phyloP scores from a whole-genome alignment of 2,888 invertebrate genomes.

The Patella ulyssiponensis region DNA sequence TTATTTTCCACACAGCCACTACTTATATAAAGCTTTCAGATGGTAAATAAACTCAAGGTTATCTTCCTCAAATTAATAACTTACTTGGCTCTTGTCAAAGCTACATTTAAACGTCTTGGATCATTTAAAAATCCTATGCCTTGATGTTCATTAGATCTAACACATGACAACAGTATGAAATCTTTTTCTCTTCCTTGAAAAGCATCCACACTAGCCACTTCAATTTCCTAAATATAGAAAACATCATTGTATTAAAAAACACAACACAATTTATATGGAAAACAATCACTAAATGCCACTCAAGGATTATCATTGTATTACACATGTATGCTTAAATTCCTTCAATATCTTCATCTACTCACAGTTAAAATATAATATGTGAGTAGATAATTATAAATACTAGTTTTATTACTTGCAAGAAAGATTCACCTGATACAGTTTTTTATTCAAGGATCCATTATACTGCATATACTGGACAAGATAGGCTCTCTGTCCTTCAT shows the following conservation, averaged over 20 bases:
- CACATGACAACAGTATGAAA: conserved; percentile 98
- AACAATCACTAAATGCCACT: no score
- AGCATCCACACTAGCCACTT: conserved; percentile 99
- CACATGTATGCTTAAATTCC: not conserved
- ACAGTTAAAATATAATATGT: not conserved
- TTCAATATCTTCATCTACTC: not conserved
- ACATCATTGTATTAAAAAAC: no score
- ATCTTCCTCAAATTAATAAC: conserved; percentile 29
- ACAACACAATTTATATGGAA: no score
- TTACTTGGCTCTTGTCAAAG: conserved; percentile 92
- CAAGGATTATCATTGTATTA: no score
- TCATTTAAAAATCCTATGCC: conserved; percentile 99
- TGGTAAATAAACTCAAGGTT: not conserved
- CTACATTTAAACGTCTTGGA: conserved; percentile 96
- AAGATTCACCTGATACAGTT: conserved; percentile 81
- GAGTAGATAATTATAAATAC: no score
- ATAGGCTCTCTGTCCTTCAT: conserved; percentile 98
- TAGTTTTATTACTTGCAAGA: no score
- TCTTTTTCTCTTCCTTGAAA: conserved; percentile 99
- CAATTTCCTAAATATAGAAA: conserved; percentile 85
- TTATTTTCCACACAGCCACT: no score
- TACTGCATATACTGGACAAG: conserved; percentile 98
- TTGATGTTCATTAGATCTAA: conserved; percentile 97
- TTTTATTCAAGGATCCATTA: conserved; percentile 95
- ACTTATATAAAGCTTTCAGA: no score